Evolutionary conservation across 2,113 vertebrate species (phyloP).

Genomic region (Pantherophis guttatus): DNA sequence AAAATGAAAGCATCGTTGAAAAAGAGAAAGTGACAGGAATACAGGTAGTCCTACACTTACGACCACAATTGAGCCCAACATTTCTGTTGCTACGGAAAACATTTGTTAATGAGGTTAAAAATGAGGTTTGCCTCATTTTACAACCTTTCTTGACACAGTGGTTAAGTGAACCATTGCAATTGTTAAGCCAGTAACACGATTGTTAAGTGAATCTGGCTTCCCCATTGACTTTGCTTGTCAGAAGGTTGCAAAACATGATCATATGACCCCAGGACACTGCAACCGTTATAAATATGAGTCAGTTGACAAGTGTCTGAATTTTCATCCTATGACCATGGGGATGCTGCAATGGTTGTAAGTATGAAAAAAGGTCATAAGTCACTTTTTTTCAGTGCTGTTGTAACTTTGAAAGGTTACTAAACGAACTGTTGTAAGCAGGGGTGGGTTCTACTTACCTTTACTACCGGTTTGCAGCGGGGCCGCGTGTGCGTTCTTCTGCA

Average conservation of each 20-base stretch:
- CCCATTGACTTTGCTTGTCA: not conserved
- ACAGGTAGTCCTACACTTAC: not conserved
- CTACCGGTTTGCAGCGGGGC: too few species aligned
- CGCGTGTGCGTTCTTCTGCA: too few species aligned
- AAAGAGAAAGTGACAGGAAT: not conserved
- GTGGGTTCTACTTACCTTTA: too few species aligned
- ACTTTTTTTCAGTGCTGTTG: not conserved
- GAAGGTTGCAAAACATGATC: not conserved
- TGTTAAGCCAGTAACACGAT: not conserved
- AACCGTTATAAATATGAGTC: not conserved
- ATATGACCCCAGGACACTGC: not conserved
- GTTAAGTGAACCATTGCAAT: not conserved
- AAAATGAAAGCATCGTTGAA: not conserved
- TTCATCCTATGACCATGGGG: not conserved
- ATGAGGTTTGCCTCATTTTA: not conserved
- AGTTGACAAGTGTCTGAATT: not conserved
- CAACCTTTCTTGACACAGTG: not conserved
- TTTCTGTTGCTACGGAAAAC: not conserved
- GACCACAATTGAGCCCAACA: not conserved
- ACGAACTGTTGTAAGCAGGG: not conserved
- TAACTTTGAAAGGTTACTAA: not conserved
- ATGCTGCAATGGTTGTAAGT: not conserved
- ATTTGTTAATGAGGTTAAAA: not conserved
- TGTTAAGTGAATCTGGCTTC: not conserved
- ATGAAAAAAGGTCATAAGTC: not conserved